A percentile compares a stretch with the other conserved stretches of the same genome.
Conservation (phyloP, 2,888 invertebrate genomes). For the Watsonalla cultraria region DNA sequence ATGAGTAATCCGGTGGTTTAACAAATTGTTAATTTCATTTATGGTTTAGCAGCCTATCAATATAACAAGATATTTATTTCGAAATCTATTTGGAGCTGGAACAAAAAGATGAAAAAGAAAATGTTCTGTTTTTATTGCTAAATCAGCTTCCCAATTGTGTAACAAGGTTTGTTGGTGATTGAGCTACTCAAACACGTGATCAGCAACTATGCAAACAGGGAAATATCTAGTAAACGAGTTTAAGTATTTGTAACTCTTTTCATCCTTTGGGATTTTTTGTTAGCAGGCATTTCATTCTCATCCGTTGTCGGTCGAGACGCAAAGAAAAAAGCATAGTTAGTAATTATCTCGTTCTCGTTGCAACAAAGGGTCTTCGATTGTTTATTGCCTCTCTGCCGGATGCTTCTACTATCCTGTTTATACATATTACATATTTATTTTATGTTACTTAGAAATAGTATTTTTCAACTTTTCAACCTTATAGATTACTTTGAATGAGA, state of each 20-base stretch:
- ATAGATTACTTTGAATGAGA: too few species aligned
- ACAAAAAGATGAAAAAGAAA: too few species aligned
- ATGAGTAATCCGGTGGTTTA: background rate
- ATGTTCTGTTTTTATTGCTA: too few species aligned
- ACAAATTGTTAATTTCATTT: too few species aligned
- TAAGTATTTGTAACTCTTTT: constrained; percentile 25
- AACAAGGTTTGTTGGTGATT: too few species aligned
- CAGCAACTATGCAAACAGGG: background rate
- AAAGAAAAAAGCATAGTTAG: constrained; percentile 35
- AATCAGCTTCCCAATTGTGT: too few species aligned
- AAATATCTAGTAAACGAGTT: background rate
- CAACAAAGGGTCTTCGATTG: constrained; percentile 58
- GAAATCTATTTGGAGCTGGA: too few species aligned
- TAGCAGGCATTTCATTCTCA: constrained; percentile 35
- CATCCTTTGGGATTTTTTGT: constrained; percentile 33
- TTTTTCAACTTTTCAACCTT: too few species aligned
- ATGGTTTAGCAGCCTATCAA: too few species aligned
- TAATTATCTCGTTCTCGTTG: constrained; percentile 59
- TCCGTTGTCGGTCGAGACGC: constrained; percentile 30
- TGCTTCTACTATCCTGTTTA: constrained; percentile 47
- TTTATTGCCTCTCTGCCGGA: constrained; percentile 64
- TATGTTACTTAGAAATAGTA: background rate
- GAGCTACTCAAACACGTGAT: background rate
- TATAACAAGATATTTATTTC: too few species aligned
- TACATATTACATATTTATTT: constrained; percentile 10